A percentile compares a stretch with the other conserved stretches of the same genome.
Conservation (phyloP, 2,113 vertebrate species). For the Rhodinocichla rosea region DNA sequence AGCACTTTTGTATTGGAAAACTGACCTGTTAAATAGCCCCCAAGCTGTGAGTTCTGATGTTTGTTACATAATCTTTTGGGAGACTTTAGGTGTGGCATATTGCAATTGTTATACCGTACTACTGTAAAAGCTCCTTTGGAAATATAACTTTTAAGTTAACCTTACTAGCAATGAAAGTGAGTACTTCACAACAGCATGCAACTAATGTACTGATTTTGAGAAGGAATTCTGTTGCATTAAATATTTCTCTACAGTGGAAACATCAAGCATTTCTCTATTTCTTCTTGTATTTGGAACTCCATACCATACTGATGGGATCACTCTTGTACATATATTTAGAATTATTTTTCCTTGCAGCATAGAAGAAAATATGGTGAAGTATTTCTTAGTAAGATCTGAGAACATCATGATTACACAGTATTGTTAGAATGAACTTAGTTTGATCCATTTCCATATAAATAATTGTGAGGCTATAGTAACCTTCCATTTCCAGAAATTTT, state of each 20-base stretch:
- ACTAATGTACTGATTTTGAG: conserved; percentile 29
- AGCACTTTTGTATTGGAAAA: conserved; percentile 24
- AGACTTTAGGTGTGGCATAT: conserved; percentile 26
- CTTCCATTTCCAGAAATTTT: not conserved
- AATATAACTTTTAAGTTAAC: conserved; percentile 18
- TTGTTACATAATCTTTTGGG: conserved; percentile 34
- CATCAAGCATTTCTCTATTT: conserved; percentile 42
- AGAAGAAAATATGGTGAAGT: not conserved
- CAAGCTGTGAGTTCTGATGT: conserved; percentile 34
- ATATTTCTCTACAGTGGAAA: conserved; percentile 55
- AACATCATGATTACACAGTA: not conserved
- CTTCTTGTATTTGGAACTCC: conserved; percentile 30
- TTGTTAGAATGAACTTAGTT: not conserved
- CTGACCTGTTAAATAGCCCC: not conserved
- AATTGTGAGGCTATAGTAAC: not conserved
- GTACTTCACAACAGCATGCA: conserved; percentile 38
- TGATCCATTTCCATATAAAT: not conserved
- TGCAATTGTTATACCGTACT: not conserved
- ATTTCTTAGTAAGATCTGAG: not conserved
- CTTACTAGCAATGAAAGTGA: not conserved
- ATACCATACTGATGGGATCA: not conserved
- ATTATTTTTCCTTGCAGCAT: conserved; percentile 23
- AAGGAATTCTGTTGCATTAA: conserved; percentile 53
- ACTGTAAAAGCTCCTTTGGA: conserved; percentile 34
- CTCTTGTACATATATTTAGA: not conserved